Evolutionary conservation across 2,797 vertebrate genomes (phyloP), one percentile per base, ranked within the genome.

Genomic region (Miopithecus talapoin): DNA sequence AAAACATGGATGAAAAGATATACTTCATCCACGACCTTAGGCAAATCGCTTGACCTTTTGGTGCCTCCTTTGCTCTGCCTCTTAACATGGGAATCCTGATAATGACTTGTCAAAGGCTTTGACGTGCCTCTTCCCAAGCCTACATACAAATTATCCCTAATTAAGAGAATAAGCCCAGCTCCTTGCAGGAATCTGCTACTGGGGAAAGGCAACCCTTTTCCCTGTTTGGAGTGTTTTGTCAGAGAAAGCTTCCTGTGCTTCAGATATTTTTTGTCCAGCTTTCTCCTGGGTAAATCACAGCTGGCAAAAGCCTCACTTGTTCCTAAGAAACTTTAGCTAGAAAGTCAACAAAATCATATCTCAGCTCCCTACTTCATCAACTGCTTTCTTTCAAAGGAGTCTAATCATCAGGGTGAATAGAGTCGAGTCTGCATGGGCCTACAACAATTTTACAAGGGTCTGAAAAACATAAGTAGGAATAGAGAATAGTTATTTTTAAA

Each of bases 11-110:
- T 61, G 57, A 64, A 76, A 64, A 86, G 68, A 85, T 86, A 80
- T 0, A 10, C 57, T 61, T 81, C 68, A 39, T 93, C 76, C 8
- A 1, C 43, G 75, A 75, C 88, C 11, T 55, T 53, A 12, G 13
- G 83, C 55, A 72, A 80, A 48, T 30, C 6, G 0, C 48, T 81
- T 78, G 61, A 78, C 91, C 72, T 79, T 76, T 28, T 68, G 43
- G 30, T 39, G 74, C 91, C 70, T 97, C 92, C 46, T 85, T 89
- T 55, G 36, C 89, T 97, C 48, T 74, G 39, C 78, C 76, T 96
- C 48, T 80, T 80, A 85, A 96, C 92, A 89, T 88, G 84, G 72
- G 92, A 94, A 90, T 96, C 41, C 55, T 85, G 92, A 55, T 61
- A 84, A 91, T 64, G 72, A 50, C 61, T 89, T 87, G n/a, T 79